A percentile compares a stretch with the other conserved stretches of the same genome.
These are phyloP conservation scores for Heteronetta atricapilla DNA, from an alignment of 2,113 vertebrate genomes.

Conservation along the genomic window DNA sequence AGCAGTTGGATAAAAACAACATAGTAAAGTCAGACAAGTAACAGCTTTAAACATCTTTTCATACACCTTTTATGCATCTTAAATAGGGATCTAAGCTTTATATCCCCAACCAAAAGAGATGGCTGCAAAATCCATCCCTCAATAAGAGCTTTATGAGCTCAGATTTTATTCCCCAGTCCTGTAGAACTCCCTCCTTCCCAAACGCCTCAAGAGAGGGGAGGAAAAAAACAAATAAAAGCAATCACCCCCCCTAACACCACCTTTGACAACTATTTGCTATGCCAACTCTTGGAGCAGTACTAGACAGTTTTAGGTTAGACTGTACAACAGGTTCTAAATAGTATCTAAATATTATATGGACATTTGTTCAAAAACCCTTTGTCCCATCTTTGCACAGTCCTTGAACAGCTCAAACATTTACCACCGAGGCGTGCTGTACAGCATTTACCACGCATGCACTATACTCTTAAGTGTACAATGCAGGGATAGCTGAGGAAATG, in stretches of 20 bases:
- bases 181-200: neutral
- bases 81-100: neutral
- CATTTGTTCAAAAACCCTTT: neutral
- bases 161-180: neutral
- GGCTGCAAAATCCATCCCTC: neutral
- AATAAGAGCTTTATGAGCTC: neutral
- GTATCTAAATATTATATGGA: neutral
- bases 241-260: neutral
- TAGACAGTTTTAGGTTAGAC: neutral
- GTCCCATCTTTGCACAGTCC: neutral
- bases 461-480: rapidly evolving
- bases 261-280: neutral
- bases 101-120: neutral
- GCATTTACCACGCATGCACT: rapidly evolving
- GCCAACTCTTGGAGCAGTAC: neutral
- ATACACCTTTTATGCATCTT: neutral
- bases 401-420: neutral
- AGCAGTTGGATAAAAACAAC: neutral
- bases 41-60: neutral
- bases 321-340: neutral
- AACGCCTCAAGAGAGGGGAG: neutral
- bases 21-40: neutral
- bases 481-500: neutral
- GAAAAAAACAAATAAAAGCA: neutral
- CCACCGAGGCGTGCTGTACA: neutral